Evolutionary conservation across 2,797 vertebrate species (phyloP).

Genomic region (Ispidina picta): DNA sequence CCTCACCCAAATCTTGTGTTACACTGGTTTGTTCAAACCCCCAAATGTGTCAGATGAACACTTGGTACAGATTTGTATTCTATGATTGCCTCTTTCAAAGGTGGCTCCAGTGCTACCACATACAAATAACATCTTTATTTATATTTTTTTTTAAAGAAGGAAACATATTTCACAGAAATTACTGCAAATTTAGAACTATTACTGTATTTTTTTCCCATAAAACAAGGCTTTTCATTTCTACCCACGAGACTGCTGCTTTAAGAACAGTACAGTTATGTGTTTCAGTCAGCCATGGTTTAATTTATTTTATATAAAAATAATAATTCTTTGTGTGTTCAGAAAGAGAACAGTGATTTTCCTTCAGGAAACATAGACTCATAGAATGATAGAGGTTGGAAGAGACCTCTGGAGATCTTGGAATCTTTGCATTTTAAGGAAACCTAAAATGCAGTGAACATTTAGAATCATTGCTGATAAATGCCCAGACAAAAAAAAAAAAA

Average conservation of each 20-base stretch:
- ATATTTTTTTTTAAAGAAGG: neutral
- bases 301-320: neutral
- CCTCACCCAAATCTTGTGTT: neutral
- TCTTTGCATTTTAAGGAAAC: neutral
- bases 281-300: neutral
- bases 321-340: neutral
- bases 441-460: neutral
- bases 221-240: neutral
- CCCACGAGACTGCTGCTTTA: neutral
- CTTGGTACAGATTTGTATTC: neutral
- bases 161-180: neutral
- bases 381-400: no score
- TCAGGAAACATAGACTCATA: neutral
- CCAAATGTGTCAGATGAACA: neutral
- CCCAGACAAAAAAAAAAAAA: neutral
- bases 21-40: neutral
- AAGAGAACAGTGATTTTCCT: neutral
- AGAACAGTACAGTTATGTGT: neutral
- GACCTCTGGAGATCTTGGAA: no score
- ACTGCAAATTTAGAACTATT: neutral
- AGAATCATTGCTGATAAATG: neutral
- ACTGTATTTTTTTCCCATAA: neutral
- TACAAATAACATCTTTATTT: neutral
- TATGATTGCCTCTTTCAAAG: neutral
- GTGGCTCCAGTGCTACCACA: neutral